These are phyloP conservation scores for Solea solea DNA, from an alignment of 2,113 vertebrate genomes.

Conservation along the genomic window DNA sequence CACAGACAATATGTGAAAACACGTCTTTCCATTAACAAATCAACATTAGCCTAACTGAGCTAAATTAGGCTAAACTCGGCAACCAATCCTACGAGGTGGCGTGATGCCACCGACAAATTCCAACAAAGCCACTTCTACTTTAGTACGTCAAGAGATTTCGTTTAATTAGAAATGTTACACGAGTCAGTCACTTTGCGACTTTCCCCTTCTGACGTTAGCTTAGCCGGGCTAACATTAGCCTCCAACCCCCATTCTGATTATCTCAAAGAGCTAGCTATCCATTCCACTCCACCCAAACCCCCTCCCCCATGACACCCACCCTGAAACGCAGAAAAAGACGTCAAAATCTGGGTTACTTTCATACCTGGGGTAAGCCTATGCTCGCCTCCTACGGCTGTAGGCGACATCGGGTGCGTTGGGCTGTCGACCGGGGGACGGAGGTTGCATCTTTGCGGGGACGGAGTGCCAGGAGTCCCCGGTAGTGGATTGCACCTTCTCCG, in stretches of 20 bases:
- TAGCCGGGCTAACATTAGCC: slow-evolving; percentile 56
- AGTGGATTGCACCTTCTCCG: slow-evolving; percentile 89
- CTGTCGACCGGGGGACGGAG: slow-evolving; percentile 82
- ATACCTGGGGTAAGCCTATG: slow-evolving; percentile 86
- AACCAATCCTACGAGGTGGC: neutral
- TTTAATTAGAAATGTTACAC: neutral
- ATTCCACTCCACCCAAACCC: slow-evolving; percentile 77
- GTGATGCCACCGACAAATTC: neutral
- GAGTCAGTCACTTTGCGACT: slow-evolving; percentile 27
- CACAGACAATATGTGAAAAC: neutral
- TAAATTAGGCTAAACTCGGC: neutral
- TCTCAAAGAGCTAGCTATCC: slow-evolving; percentile 61
- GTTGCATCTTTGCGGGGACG: slow-evolving; percentile 85
- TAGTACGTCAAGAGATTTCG: neutral
- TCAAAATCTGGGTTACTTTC: neutral
- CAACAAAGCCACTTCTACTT: neutral
- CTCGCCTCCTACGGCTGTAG: slow-evolving; percentile 77
- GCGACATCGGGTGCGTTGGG: slow-evolving; percentile 78
- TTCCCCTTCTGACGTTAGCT: slow-evolving; percentile 46
- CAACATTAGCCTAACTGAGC: slow-evolving; percentile 11
- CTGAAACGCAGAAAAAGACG: slow-evolving; percentile 52
- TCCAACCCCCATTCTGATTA: slow-evolving; percentile 71
- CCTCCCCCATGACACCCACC: slow-evolving; percentile 76
- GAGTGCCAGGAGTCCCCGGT: slow-evolving; percentile 84
- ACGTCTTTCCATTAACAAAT: neutral